Evolutionary conservation across 2,888 invertebrate genomes (phyloP), one percentile per base, ranked within the genome.

Genomic region (Podotricha telesiphe): DNA sequence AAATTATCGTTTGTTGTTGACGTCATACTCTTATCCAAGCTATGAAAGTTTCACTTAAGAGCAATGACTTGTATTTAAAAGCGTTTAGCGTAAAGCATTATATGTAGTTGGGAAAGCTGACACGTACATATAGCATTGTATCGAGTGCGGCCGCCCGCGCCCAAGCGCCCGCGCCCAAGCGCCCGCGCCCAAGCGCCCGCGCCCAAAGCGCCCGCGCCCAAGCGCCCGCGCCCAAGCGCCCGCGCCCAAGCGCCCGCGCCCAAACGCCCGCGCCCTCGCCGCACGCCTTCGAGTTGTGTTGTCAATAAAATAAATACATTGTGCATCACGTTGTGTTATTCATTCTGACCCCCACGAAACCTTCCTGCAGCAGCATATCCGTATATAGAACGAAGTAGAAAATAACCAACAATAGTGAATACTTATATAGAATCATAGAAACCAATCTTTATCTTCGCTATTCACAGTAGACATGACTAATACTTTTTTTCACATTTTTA

Each of bases 301-400:
- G 85, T 86, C 80, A 88, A 88, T 89, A 86, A 89, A 90, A 82
- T 78, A 79, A 84, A 77, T 80, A 83, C 85, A 86, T 77, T 80
- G 79, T 81, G 55, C 40, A 61, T 67, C 34, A 19, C 40, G 15
- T 45, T 59, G 53, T 74, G 72, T 75, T 56, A 73, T 67, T 47
- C 17, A 17, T 73, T 73, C 2, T 10, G 11, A 20, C 3, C 34
- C 17, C n/a, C 47, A 28, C n/a, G n/a, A n/a, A n/a, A 28, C 2
- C 17, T 15, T 37, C 37, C 1, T 37, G 37, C 10, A 37, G n/a
- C n/a, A n/a, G n/a, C 37, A 37, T 37, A 37, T 4, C 10, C 3
- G 8, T 1, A 37, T 37, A 28, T 8, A 37, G 1, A 37, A 37
- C 10, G 8, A 8, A 37, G 1, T 37, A 37, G 37, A 37, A 37